Percentiles rank a stretch among this genome's conserved stretches.
Evolutionary conservation across 2,888 invertebrate species (phyloP).

Genomic region (Mesorhabditis belari): DNA sequence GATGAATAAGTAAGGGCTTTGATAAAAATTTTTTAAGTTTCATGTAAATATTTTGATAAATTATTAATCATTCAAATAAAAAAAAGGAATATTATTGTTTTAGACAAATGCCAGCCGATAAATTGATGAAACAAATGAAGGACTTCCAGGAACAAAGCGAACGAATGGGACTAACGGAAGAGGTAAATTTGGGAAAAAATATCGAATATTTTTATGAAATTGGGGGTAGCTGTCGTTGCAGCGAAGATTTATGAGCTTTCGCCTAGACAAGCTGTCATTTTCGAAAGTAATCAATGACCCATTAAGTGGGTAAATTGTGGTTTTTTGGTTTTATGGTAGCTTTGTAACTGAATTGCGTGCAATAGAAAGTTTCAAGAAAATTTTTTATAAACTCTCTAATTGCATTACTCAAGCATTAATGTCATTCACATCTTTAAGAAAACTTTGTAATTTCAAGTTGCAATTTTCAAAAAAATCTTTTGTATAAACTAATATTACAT

Average conservation of each 20-base stretch:
- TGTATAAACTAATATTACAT: too few species aligned
- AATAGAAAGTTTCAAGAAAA: too few species aligned
- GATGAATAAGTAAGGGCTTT: slow-evolving; percentile 69
- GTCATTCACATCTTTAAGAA: too few species aligned
- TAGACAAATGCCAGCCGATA: slow-evolving; percentile 35
- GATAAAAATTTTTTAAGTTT: not conserved
- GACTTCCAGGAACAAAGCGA: slow-evolving; percentile 76
- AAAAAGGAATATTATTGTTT: not conserved
- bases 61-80: too few species aligned
- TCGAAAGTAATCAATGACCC: not conserved
- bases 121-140: slow-evolving; percentile 73
- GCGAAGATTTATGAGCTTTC: not conserved
- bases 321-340: not conserved
- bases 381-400: too few species aligned
- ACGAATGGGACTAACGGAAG: slow-evolving; percentile 90
- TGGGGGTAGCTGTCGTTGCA: slow-evolving; percentile 1
- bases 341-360: not conserved
- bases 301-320: not conserved
- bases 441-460: too few species aligned
- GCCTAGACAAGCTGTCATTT: not conserved
- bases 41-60: not conserved
- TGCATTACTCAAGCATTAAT: too few species aligned
- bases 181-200: slow-evolving; percentile 87
- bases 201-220: too few species aligned
- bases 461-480: too few species aligned